Conservation (phyloP, 1,140 invertebrate genomes). For the Papilio dardanus region DNA sequence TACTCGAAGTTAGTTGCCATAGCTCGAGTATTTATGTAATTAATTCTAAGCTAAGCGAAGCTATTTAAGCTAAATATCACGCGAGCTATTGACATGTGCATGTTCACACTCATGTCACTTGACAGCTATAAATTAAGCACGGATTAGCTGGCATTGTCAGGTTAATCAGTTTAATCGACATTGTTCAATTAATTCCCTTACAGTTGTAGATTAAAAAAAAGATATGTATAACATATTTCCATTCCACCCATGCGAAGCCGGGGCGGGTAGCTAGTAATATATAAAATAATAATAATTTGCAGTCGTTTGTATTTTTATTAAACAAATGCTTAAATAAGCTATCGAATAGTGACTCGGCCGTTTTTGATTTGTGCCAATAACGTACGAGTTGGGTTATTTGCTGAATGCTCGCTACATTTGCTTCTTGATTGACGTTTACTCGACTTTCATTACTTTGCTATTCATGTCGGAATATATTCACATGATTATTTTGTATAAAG, state of each 20-base stretch:
- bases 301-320: neutral
- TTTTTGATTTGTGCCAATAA: constrained; percentile 3
- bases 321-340: neutral
- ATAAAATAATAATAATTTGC: no score
- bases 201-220: no score
- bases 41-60: neutral
- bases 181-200: neutral
- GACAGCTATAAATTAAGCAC: neutral
- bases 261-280: no score
- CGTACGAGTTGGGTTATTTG: neutral
- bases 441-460: constrained; percentile 12
- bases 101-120: constrained; percentile 6
- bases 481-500: neutral
- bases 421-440: constrained; percentile 16
- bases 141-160: neutral
- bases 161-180: neutral
- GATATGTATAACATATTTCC: no score
- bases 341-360: neutral
- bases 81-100: neutral
- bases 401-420: constrained; percentile 17
- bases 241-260: no score
- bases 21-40: neutral
- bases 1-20: neutral
- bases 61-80: neutral
- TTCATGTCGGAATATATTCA: constrained; percentile 13